These are phyloP conservation scores for Saguinus imperator DNA, from an alignment of 2,113 vertebrate genomes.

Conservation along the genomic window DNA sequence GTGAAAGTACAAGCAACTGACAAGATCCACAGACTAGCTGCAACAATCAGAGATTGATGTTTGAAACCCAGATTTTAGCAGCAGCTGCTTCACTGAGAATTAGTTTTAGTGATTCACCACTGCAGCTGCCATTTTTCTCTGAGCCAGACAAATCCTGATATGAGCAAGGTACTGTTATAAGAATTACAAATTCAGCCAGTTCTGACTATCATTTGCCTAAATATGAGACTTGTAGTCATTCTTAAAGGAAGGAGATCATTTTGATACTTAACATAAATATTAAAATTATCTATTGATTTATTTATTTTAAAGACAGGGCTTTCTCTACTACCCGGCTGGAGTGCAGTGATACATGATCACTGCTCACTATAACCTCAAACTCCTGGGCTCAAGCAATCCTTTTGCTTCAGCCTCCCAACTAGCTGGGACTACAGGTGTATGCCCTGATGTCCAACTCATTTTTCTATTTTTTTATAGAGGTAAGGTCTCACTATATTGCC, in stretches of 20 bases:
- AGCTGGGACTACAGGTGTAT: too few species aligned
- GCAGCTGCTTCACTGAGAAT: slow-evolving; percentile 16
- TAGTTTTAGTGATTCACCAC: slow-evolving; percentile 40
- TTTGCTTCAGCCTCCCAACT: too few species aligned
- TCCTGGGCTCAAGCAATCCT: too few species aligned
- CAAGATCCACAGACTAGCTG: neutral
- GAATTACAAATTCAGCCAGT: neutral
- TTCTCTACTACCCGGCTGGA: too few species aligned
- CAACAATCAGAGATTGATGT: neutral
- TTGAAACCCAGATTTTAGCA: neutral
- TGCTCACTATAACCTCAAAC: too few species aligned
- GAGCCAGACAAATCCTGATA: slow-evolving; percentile 42
- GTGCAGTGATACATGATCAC: too few species aligned
- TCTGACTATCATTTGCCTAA: neutral
- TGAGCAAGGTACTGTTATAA: neutral
- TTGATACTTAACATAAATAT: neutral
- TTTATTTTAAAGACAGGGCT: too few species aligned
- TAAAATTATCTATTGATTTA: too few species aligned
- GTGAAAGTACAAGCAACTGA: neutral
- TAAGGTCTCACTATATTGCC: too few species aligned
- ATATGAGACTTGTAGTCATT: neutral
- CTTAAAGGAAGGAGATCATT: neutral
- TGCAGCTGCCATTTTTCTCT: slow-evolving; percentile 44
- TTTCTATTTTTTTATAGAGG: too few species aligned
- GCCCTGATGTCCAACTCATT: too few species aligned